Conservation (phyloP, 2,113 vertebrate genomes). For the Oreochromis spilurus region DNA sequence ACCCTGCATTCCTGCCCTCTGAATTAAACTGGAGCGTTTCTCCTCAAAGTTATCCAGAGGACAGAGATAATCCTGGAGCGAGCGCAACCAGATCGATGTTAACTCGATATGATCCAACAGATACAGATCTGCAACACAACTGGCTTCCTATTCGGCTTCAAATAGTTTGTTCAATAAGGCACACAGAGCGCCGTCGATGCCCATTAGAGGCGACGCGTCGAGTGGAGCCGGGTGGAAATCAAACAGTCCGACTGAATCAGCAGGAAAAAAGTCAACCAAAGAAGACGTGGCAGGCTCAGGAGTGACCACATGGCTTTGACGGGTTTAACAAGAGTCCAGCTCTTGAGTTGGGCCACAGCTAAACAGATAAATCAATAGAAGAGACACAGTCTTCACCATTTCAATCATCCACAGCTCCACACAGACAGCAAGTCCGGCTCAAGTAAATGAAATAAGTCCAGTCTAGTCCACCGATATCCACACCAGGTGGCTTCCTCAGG, state of each 20-base stretch:
- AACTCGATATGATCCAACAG: constrained; percentile 8
- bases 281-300: rapidly evolving
- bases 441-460: background rate
- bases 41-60: constrained; percentile 30
- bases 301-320: background rate
- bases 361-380: background rate
- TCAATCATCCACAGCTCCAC: background rate
- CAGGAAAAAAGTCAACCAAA: background rate
- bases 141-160: background rate
- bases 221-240: background rate
- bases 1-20: background rate
- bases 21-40: background rate
- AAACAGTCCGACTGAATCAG: background rate
- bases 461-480: background rate
- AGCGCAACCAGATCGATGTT: background rate
- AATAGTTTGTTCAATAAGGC: constrained; percentile 17
- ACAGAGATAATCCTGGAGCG: constrained; percentile 9
- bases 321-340: background rate
- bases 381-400: background rate
- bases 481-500: background rate
- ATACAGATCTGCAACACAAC: constrained; percentile 5
- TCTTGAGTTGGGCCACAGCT: background rate
- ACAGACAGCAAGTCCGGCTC: rapidly evolving
- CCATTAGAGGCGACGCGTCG: background rate
- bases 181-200: background rate